phyloP scores from a whole-genome alignment of 1,140 invertebrate species.

The Aphelenchoides besseyi region DNA sequence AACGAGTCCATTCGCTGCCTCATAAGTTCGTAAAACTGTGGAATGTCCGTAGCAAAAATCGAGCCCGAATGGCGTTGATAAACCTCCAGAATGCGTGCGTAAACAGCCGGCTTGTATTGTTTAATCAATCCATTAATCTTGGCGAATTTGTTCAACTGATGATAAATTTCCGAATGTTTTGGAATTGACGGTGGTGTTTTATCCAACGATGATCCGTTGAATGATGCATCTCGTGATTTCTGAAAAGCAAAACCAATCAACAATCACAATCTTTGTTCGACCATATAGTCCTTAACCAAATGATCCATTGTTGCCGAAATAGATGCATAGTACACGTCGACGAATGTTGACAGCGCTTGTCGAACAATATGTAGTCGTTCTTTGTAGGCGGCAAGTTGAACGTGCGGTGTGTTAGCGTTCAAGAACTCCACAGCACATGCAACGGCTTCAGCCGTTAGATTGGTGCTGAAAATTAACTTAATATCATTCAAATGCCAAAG shows the following conservation, averaged over 20 bases:
- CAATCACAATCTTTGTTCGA: no score
- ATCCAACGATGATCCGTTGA: neutral
- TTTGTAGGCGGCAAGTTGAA: constrained; percentile 39
- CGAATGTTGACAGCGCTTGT: constrained; percentile 31
- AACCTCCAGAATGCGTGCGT: neutral
- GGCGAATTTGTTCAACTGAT: neutral
- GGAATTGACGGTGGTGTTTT: constrained; percentile 38
- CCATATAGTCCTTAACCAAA: no score
- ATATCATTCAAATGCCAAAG: constrained; percentile 5
- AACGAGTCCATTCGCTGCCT: neutral
- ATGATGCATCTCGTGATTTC: neutral
- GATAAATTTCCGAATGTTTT: constrained; percentile 33
- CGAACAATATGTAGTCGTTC: constrained; percentile 33
- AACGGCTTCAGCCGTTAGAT: constrained; percentile 77
- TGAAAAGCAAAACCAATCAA: constrained; percentile 8
- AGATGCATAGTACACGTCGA: constrained; percentile 45
- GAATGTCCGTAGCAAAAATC: constrained; percentile 10
- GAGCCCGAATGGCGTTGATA: constrained; percentile 32
- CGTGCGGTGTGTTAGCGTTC: constrained; percentile 68
- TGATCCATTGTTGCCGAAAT: constrained; percentile 43
- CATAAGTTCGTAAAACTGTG: neutral
- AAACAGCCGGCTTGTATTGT: neutral
- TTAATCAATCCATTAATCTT: neutral
- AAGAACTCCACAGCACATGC: constrained; percentile 76
- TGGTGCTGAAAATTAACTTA: constrained; percentile 68